Evolutionary conservation across 2,113 vertebrate genomes (phyloP).

Genomic region (Neotragus moschatus): DNA sequence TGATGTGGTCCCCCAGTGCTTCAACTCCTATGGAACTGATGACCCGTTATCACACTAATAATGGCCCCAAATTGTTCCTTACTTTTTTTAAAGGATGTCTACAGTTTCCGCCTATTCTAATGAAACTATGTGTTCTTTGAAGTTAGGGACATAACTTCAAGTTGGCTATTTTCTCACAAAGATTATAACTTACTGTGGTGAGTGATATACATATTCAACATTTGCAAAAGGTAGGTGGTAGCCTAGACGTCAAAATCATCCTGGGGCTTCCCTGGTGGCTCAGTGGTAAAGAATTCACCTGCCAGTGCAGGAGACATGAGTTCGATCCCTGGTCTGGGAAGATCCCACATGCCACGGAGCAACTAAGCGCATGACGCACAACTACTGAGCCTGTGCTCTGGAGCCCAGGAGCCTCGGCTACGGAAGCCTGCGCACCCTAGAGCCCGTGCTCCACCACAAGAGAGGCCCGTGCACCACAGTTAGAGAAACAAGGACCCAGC

Average conservation of each 20-base stretch:
- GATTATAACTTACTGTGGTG: neutral
- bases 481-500: neutral
- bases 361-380: neutral
- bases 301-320: neutral
- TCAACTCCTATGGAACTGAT: neutral
- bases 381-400: neutral
- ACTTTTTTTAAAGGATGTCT: neutral
- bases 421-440: accelerated
- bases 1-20: neutral
- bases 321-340: neutral
- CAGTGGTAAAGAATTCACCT: neutral
- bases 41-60: neutral
- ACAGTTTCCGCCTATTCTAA: neutral
- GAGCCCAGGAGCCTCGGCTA: neutral
- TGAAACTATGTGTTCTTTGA: neutral
- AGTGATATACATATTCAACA: neutral
- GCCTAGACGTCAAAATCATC: neutral
- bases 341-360: neutral
- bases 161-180: neutral
- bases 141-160: neutral
- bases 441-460: neutral
- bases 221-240: neutral
- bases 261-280: neutral
- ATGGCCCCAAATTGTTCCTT: neutral
- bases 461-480: neutral